These are phyloP conservation scores for Sarcophaga carnaria DNA, from an alignment of 2,888 invertebrate species.

Conservation along the genomic window DNA sequence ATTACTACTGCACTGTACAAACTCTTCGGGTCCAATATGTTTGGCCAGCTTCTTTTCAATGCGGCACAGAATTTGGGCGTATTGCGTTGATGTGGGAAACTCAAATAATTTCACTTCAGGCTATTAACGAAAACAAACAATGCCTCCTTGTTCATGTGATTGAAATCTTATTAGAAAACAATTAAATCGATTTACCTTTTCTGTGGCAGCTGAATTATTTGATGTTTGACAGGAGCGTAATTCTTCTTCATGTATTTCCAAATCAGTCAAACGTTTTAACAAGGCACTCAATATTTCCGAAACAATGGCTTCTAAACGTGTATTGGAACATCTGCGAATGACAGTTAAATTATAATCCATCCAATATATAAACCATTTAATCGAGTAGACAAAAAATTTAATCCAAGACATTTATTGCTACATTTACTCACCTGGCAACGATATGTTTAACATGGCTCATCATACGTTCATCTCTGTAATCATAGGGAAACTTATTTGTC, in stretches of 20 bases:
- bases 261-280: conserved; percentile 82
- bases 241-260: conserved; percentile 82
- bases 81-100: conserved; percentile 80
- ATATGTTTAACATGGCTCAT: conserved; percentile 82
- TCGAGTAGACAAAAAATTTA: background rate
- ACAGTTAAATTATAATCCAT: conserved; percentile 31
- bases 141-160: background rate
- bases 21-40: conserved; percentile 82
- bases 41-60: conserved; percentile 81
- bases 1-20: conserved; percentile 81
- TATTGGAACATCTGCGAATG: conserved; percentile 80
- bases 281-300: conserved; percentile 82
- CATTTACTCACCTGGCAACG: conserved; percentile 79
- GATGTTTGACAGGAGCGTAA: conserved; percentile 81
- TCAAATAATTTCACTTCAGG: conserved; percentile 74
- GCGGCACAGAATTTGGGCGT: conserved; percentile 81
- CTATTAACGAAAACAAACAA: conserved; percentile 42
- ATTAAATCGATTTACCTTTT: conserved; percentile 75
- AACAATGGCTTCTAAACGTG: conserved; percentile 81
- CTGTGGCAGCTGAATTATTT: conserved; percentile 68
- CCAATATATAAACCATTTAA: conserved; percentile 30
- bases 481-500: conserved; percentile 82
- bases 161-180: conserved; percentile 42
- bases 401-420: background rate
- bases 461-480: conserved; percentile 82